Evolutionary conservation across 2,888 invertebrate species (phyloP), one percentile per base, ranked within the genome.

Genomic region (Biston stratarius): DNA sequence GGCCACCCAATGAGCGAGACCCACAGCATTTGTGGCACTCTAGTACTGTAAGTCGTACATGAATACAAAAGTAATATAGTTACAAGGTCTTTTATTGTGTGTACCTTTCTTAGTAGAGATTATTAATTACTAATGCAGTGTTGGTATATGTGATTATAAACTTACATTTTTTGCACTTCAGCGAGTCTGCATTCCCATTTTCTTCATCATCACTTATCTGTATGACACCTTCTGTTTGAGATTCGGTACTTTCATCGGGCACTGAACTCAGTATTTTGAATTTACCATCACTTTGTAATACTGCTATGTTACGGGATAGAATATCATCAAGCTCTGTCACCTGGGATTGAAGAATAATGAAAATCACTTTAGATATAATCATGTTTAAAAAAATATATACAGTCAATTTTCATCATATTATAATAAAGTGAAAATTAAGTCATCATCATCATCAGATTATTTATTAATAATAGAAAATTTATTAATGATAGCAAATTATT

Each of bases 211-310:
- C 94, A 79, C 94, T 94, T 63, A 94, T 94, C 82, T 94, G 94
- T 76, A 94, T 94, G 40, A 94, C 87, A 77, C 78, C 88, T 58
- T 92, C 93, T 0, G 78, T 47, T 5, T 85, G 86, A 45, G 80
- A 12, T 48, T 59, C 58, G 8, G 51, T 42, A 14, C 0, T 34
- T n/a, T 56, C 60, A 47, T 34, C 24, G 0, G 63, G 60, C n/a
- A 15, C 51, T 42, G 83, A 82, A 75, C 82, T 80, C 81, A 86
- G 81, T 55, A 89, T 82, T 72, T 81, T 86, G 70, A 91, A 94
- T 79, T 95, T 95, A n/a, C 97, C 97, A 87, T 96, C 96, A 82
- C 95, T 95, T 71, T 96, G 96, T 45, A 97, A 85, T 49, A 96
- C 90, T 9, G 95, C 96, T 74, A 95, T 95, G 71, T 95, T 86